Base-by-base conservation (phyloP, 1,140 invertebrate species). In the Drosophila arizonae region DNA sequence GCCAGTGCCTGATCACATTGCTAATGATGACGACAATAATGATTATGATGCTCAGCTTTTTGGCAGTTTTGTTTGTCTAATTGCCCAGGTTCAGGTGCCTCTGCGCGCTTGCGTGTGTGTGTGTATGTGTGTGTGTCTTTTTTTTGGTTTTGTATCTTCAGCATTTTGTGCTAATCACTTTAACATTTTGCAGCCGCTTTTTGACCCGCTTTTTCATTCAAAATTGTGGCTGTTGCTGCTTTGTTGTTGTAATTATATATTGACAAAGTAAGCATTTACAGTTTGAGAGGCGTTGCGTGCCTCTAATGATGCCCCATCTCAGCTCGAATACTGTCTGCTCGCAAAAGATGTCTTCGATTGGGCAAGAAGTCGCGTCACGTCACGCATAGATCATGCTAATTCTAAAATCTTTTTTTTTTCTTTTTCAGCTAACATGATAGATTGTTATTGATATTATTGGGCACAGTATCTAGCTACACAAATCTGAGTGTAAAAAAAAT, bases 81-180 rank as follows among this genome's bases (percentile, higher is more conserved):
- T 86, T 86, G 72, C 68, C 76, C 57, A 63, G 48, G 54, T 15
- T 50, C 17, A 24, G 39, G 24, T 67, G 72, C 56, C 72, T 57
- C 64, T 54, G 9, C 2, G 17, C 8, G 15, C n/a, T 46, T 6
- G 41, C 1, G 5, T 11, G 17, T 45, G n/a, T 46, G 11, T 36
- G 28, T 48, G 11, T 36, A 17, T 48, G 24, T 48, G 13, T 52
- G 6, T 36, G 8, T 6, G 13, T 63, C 11, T 61, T 33, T 30
- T n/a, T 56, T 43, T 33, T 13, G 30, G 13, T 56, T 43, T 33
- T 13, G 24, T 17, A 50, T 62, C 36, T 45, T 58, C 33, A 46
- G 46, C 41, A 43, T 64, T 76, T 85, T 79, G 82, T 82, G 84
- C 82, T 86, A 86, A 86, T 86, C 82, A 86, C 82, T 87, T 87